A percentile compares a stretch with the other conserved stretches of the same genome.
These are phyloP conservation scores for Halictus quadricinctus DNA, from an alignment of 2,888 invertebrate species.

Conservation along the genomic window DNA sequence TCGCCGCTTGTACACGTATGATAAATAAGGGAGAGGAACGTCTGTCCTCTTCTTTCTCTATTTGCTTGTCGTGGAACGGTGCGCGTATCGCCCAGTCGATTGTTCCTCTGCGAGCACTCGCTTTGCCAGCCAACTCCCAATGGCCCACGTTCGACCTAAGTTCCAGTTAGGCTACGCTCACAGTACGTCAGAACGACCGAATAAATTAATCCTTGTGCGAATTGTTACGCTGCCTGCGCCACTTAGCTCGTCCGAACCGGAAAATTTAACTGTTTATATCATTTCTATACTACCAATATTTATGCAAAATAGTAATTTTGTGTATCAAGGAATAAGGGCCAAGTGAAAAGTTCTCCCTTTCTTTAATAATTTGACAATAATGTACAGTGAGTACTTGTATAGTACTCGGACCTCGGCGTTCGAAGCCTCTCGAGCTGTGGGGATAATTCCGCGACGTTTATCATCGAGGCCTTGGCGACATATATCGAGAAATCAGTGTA, in stretches of 20 bases:
- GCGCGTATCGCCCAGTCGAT: constrained; percentile 40
- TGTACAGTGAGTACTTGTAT: no score
- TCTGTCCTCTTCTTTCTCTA: constrained; percentile 52
- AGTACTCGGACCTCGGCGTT: no score
- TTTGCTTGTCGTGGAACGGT: constrained; percentile 34
- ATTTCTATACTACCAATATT: no score
- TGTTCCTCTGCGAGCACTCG: constrained; percentile 36
- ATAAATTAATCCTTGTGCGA: background rate
- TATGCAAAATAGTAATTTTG: background rate
- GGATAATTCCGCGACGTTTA: no score
- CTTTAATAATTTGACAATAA: no score
- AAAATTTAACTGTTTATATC: background rate
- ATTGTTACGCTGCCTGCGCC: background rate
- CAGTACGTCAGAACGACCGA: background rate
- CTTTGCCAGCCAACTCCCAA: constrained; percentile 10
- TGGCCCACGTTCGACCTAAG: background rate
- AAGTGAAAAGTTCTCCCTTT: no score
- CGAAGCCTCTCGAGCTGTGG: no score
- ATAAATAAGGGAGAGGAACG: constrained; percentile 62
- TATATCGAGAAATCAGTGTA: no score
- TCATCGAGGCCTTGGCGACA: no score
- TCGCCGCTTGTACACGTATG: constrained; percentile 52
- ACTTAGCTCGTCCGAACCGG: background rate
- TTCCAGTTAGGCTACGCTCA: background rate
- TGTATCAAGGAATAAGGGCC: background rate